Percentiles rank a stretch among this genome's conserved stretches.
Evolutionary conservation across 2,797 vertebrate genomes (phyloP).

Genomic region (Odontamblyopus rebecca): DNA sequence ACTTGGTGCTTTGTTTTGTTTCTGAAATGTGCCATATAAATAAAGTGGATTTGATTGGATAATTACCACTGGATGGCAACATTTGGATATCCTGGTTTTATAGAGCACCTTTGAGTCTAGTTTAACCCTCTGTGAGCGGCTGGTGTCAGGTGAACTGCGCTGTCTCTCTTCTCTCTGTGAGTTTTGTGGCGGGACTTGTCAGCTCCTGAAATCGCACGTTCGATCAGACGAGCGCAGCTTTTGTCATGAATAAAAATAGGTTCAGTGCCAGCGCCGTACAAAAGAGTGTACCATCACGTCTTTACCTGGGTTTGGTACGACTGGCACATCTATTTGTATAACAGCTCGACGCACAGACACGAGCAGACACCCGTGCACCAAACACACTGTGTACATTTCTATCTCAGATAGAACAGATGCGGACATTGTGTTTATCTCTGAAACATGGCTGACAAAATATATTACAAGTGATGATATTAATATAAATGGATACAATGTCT

Average conservation of each 20-base stretch:
- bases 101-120: neutral
- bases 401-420: too few relatives aligned
- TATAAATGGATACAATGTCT: too few relatives aligned
- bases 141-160: constrained; percentile 18
- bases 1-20: too few relatives aligned
- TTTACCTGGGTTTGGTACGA: neutral
- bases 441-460: too few relatives aligned
- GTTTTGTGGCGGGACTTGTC: constrained; percentile 31
- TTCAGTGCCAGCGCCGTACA: neutral
- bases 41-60: too few relatives aligned
- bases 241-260: constrained; percentile 25
- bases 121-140: neutral
- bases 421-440: too few relatives aligned
- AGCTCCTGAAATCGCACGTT: constrained; percentile 17
- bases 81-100: too few relatives aligned
- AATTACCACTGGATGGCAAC: too few relatives aligned
- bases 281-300: neutral
- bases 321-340: constrained; percentile 16
- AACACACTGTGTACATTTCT: neutral
- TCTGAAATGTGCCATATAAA: too few relatives aligned
- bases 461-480: too few relatives aligned
- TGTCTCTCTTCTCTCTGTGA: constrained; percentile 10
- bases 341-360: neutral
- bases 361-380: neutral
- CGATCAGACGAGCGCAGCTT: constrained; percentile 28